A percentile compares a stretch with the other conserved stretches of the same genome.
Conservation (phyloP, 2,113 vertebrate species). For the Peromyscus leucopus region DNA sequence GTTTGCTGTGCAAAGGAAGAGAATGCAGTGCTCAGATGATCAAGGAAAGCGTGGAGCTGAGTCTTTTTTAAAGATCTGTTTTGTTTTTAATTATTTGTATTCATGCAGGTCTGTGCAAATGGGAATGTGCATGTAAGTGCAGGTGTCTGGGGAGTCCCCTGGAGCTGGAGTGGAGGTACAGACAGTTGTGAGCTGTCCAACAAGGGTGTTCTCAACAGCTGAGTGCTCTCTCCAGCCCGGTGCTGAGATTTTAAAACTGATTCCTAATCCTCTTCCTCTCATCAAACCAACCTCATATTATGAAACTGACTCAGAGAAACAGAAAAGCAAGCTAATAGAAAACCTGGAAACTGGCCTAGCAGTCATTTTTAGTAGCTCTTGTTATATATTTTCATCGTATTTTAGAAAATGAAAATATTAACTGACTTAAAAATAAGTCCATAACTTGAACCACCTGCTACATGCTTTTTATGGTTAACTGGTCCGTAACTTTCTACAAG, state of each 20-base stretch:
- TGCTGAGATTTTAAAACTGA: constrained; percentile 5
- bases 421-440: constrained; percentile 5
- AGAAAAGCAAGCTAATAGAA: constrained; percentile 49
- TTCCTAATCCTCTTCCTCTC: constrained; percentile 30
- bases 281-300: background rate
- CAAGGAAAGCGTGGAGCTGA: background rate
- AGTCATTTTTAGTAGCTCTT: constrained; percentile 37
- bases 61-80: background rate
- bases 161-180: background rate
- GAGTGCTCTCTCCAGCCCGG: background rate
- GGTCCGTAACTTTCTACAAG: background rate
- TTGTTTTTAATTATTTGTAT: background rate
- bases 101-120: background rate
- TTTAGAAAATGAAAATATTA: constrained; percentile 42
- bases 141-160: background rate
- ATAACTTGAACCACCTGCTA: background rate
- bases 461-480: constrained; percentile 16
- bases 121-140: background rate
- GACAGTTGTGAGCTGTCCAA: background rate
- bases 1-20: background rate
- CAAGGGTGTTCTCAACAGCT: background rate
- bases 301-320: constrained; percentile 41
- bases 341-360: constrained; percentile 19
- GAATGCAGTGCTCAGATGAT: background rate
- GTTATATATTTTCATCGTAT: background rate